Evolutionary conservation across 2,113 vertebrate genomes (phyloP).

Genomic region (Sinosuthora webbiana): DNA sequence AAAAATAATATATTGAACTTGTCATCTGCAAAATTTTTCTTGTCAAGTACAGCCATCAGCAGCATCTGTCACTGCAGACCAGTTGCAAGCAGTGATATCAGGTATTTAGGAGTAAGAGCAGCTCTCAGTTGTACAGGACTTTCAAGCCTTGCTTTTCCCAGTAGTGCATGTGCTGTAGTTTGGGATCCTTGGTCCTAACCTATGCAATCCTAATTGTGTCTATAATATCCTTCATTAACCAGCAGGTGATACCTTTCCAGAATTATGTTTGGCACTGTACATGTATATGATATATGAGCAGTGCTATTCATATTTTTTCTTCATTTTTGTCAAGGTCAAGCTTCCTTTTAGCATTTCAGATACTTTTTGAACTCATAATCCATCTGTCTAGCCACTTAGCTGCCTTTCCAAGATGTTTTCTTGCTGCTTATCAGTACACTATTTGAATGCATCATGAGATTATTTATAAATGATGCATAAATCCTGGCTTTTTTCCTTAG

Average conservation of each 20-base stretch:
- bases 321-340: slow-evolving; percentile 10
- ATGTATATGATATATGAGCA: not conserved
- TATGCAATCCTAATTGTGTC: not conserved
- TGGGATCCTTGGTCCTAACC: not conserved
- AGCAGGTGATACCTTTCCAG: not conserved
- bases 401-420: not conserved
- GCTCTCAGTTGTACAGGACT: not conserved
- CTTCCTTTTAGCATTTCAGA: not conserved
- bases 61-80: not conserved
- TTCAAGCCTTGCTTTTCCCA: not conserved
- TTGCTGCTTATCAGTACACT: not conserved
- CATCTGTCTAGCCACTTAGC: slow-evolving; percentile 25
- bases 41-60: not conserved
- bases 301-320: not conserved
- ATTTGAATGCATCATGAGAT: not conserved
- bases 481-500: not conserved
- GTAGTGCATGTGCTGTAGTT: not conserved
- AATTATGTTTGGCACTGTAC: not conserved
- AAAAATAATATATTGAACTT: not conserved
- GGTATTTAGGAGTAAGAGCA: not conserved
- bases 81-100: not conserved
- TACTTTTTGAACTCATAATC: slow-evolving; percentile 39
- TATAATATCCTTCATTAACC: not conserved
- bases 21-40: not conserved
- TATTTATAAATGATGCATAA: slow-evolving; percentile 20